Base-by-base conservation (phyloP, 2,797 vertebrate species). In the Chiloscyllium punctatum region DNA sequence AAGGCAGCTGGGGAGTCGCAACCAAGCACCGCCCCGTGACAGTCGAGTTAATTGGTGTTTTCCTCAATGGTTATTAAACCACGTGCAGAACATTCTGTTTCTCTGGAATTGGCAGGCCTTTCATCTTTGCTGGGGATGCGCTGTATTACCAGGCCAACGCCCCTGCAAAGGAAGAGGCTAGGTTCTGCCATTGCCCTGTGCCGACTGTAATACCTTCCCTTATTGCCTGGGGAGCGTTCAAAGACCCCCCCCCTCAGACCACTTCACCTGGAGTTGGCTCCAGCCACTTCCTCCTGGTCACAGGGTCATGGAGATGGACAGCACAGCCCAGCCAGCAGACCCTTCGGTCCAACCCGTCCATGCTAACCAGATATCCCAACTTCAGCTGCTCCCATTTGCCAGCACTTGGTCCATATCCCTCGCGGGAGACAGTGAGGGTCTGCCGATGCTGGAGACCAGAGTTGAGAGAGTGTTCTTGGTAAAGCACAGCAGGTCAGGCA, bases 11-110 rank as follows among this genome's bases (percentile, higher is more conserved):
- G 62, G n/a, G 37, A 7, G 6, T 25, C 23, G 7, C 4, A 42
- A 69, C 62, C 92, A 42, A 92, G 62, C 21, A 37, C 4, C 57
- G 0, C 27, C 88, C 88, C 57, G n/a, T 25, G 66, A 33, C 88
- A 92, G 62, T 42, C 21, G 18, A 25, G 62, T 66, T 92, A 92
- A 92, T 92, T 69, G 66, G 66, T 92, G 62, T 92, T 68, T 91
- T 92, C 30, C 90, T 42, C 23, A 23, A 15, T n/a, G 37, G 87
- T 33, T 90, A 90, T 90, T 90, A 66, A 66, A 23, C 42, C 25
- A 18, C 62, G 13, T 37, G 21, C 3, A 42, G 90, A 68, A 42
- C 42, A 23, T 84, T 27, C 57, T 69, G 18, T n/a, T 21, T 42
- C 9, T 92, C 42, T 69, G 3, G 42, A 2, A 25, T 25, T 4